Base-by-base conservation (phyloP, 1,140 invertebrate species). In the Diorhabda sublineata region DNA sequence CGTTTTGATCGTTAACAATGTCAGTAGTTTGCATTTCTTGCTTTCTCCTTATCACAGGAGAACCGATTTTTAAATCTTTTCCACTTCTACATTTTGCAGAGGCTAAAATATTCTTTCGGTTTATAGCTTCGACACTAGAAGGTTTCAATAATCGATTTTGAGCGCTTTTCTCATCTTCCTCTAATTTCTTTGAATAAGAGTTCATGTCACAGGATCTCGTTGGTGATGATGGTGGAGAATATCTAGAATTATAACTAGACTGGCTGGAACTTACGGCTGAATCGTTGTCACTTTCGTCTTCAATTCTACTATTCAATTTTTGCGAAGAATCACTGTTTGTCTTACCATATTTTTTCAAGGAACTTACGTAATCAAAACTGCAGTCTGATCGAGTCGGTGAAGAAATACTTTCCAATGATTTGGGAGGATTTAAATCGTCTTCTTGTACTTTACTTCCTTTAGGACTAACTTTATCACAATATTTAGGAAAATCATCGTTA, bases 61-160 rank as follows among this genome's bases (percentile, higher is more conserved):
- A 88, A n/a, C 87, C 87, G 41, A 88, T 84, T 78, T 87, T 88
- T 74, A 78, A 81, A 81, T 89, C 90, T 76, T 86, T 85, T 47
- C 91, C 92, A 78, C 91, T 93, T 75, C 92, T 86, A 78, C 90
- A 92, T 81, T 91, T 90, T 3, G 92, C 92, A 59, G 91, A 93
- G n/a, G 92, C 90, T 43, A 95, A 81, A 64, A 95, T 93, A 80
- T 94, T 95, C 78, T 93, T 92, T 26, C 92, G 85, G 79, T 94
- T 94, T 57, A 92, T 90, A 3, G 91, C 91, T 79, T 92, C 90
- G 52, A 93, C 89, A 79, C 87, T 91, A 70, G 91, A 86, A 2
- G 89, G 84, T 80, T 93, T 94, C 42, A 93, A 83, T 66, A 94
- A 67, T 83, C 84, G 62, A 84, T 85, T 72, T 83, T 84, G 79